Evolutionary conservation across 2,113 vertebrate species (phyloP), one percentile per base, ranked within the genome.

Genomic region (Centrocercus urophasianus): DNA sequence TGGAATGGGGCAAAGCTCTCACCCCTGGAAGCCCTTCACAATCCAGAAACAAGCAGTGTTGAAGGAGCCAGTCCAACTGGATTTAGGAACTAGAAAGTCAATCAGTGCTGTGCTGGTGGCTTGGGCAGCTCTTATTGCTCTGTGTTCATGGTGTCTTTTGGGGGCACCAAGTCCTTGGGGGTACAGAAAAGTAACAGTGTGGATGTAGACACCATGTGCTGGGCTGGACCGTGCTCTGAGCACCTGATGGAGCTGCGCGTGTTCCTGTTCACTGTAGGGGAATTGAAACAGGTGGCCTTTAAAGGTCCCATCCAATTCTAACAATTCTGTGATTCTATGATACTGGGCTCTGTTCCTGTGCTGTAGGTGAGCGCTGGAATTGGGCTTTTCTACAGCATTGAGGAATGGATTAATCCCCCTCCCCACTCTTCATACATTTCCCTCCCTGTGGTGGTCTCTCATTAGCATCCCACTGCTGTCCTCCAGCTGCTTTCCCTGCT

Each of bases 401-500:
- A 30, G 15, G 54, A 25, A n/a, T 76, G 75, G 50, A 74, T 77
- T 86, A 88, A 86, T 66, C 28, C 40, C 78, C 27, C 79, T 73
- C 67, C 72, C 18, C 64, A 66, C 18, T 7, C 34, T 42, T 77
- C 75, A 60, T 43, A 40, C 25, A 24, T 91, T 87, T 86, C 2
- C 50, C 80, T 83, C 75, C 75, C 83, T 11, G 1, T 5, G 40
- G 83, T 91, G 56, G 72, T 94, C 92, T 69, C 72, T 96, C 92
- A 96, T 96, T 95, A 96, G 47, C 83, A 90, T 74, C 95, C 76
- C 54, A 50, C 90, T 85, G 89, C 82, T 95, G 74, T 91, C 83
- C 83, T 94, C 93, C 95, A 93, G 83, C 90, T 95, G 90, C 92
- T 95, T 74, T 77, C 83, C 83, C 64, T 88, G 64, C 83, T 95